These are phyloP conservation scores for Samia ricini DNA, from an alignment of 1,140 invertebrate genomes.

Conservation along the genomic window DNA sequence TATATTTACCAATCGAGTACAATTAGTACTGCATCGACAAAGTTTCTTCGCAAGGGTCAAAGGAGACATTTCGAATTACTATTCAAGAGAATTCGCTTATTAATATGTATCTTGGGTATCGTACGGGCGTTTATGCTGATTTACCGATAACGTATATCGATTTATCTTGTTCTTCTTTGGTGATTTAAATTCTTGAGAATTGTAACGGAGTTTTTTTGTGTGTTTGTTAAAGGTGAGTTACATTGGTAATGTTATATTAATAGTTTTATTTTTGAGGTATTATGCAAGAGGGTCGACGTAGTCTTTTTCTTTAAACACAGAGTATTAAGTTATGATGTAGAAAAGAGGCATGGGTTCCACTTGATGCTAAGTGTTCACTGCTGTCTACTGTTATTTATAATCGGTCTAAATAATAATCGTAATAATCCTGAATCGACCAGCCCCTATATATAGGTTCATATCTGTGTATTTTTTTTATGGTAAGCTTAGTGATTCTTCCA, in stretches of 20 bases:
- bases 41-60: conserved; percentile 21
- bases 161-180: conserved; percentile 5
- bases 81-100: conserved; percentile 14
- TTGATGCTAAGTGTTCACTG: too few species aligned
- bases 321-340: too few species aligned
- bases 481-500: too few species aligned
- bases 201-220: conserved; percentile 1
- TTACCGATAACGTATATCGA: conserved; percentile 9
- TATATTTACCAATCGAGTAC: not conserved
- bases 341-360: too few species aligned
- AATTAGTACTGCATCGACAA: not conserved
- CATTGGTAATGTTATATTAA: not conserved
- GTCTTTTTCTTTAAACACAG: too few species aligned
- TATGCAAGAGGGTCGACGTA: too few species aligned
- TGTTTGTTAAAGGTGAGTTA: conserved; percentile 4
- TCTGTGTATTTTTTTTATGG: too few species aligned
- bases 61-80: conserved; percentile 17
- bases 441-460: too few species aligned
- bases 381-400: too few species aligned
- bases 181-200: conserved; percentile 2
- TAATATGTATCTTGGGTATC: conserved; percentile 19
- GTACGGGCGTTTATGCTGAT: conserved; percentile 16
- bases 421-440: too few species aligned
- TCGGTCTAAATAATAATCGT: too few species aligned
- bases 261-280: not conserved